phyloP scores from a whole-genome alignment of 2,888 invertebrate species.

The Polyploca ridens region DNA sequence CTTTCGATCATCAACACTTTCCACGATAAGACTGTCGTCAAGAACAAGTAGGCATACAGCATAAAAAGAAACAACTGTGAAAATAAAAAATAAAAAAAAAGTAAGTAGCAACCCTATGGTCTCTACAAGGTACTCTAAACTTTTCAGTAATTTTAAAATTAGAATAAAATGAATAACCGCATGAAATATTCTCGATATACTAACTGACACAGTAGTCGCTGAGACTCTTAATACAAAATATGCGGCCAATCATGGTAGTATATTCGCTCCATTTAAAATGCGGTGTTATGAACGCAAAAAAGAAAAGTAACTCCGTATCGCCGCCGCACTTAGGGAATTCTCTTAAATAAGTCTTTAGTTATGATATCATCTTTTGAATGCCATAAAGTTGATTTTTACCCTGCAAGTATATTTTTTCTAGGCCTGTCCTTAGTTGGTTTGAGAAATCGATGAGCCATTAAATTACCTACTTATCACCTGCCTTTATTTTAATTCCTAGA shows the following conservation, averaged over 20 bases:
- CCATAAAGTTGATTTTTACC: neutral
- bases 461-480: neutral
- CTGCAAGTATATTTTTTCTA: neutral
- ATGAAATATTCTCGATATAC: neutral
- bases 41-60: too few species aligned
- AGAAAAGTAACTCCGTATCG: conserved; percentile 17
- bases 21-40: too few species aligned
- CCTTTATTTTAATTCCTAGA: neutral
- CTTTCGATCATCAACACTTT: too few species aligned
- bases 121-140: too few species aligned
- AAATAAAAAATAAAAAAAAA: too few species aligned
- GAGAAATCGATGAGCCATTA: neutral
- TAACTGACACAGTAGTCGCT: conserved; percentile 9
- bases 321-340: conserved; percentile 2
- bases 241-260: conserved; percentile 26
- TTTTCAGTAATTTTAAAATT: too few species aligned
- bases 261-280: conserved; percentile 47
- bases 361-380: conserved; percentile 2
- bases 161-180: neutral
- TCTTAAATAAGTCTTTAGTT: neutral
- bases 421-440: neutral
- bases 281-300: conserved; percentile 35
- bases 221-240: conserved; percentile 15
- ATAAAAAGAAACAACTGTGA: too few species aligned
- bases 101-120: too few species aligned